Conservation (phyloP, 2,113 vertebrate species). For the Cisticola juncidis region DNA sequence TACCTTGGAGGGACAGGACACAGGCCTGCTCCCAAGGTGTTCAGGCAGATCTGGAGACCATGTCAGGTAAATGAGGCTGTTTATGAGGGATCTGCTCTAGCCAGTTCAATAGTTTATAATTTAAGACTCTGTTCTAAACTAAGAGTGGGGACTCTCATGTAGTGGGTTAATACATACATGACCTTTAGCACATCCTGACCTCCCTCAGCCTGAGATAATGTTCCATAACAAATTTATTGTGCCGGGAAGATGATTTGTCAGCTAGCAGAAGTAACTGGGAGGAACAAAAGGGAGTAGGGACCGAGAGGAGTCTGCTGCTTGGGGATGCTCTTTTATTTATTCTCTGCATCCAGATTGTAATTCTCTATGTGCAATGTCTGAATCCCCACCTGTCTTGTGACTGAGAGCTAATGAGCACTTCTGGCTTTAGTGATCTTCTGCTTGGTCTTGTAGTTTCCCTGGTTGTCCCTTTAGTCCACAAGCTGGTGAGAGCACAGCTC, state of each 20-base stretch:
- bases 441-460: not conserved
- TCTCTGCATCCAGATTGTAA: not conserved
- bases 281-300: slow-evolving; percentile 30
- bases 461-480: not conserved
- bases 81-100: slow-evolving; percentile 34
- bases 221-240: slow-evolving; percentile 74
- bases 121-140: slow-evolving; percentile 47
- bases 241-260: slow-evolving; percentile 63
- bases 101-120: slow-evolving; percentile 42
- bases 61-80: slow-evolving; percentile 46
- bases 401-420: not conserved
- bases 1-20: not conserved
- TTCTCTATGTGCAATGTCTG: not conserved
- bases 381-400: not conserved
- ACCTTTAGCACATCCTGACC: slow-evolving; percentile 70
- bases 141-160: slow-evolving; percentile 28
- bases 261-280: slow-evolving; percentile 33
- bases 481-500: not conserved
- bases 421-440: not conserved
- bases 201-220: slow-evolving; percentile 70
- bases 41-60: not conserved
- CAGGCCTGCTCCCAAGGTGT: not conserved
- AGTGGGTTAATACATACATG: slow-evolving; percentile 65
- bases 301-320: not conserved
- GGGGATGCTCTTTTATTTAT: slow-evolving; percentile 35